Conservation (phyloP, 2,888 invertebrate genomes). For the Abrostola tripartita region DNA sequence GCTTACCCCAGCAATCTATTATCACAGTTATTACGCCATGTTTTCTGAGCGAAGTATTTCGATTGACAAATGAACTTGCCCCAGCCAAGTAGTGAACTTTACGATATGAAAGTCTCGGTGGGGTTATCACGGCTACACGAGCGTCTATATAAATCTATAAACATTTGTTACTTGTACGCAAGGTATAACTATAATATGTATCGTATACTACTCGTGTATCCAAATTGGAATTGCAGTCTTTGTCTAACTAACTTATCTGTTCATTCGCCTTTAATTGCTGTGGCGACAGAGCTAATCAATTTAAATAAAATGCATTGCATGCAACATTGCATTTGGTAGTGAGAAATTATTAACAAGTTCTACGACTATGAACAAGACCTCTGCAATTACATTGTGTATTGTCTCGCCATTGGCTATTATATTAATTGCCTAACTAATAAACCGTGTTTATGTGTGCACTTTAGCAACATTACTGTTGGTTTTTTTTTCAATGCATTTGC, state of each 20-base stretch:
- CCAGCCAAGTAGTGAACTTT: slow-evolving; percentile 49
- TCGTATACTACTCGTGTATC: not conserved
- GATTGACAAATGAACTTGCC: slow-evolving; percentile 49
- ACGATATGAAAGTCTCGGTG: slow-evolving; percentile 49
- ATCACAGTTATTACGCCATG: slow-evolving; percentile 15
- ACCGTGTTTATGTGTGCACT: too few species aligned
- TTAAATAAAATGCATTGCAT: too few species aligned
- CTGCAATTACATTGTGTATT: too few species aligned
- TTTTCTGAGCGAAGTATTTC: slow-evolving; percentile 33
- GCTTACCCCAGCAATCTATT: not conserved
- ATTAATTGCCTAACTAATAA: too few species aligned
- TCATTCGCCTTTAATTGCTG: not conserved
- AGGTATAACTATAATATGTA: slow-evolving; percentile 27
- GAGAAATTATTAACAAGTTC: too few species aligned
- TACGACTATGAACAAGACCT: too few species aligned
- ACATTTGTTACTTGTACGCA: slow-evolving; percentile 35
- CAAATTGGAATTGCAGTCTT: not conserved
- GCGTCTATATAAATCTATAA: slow-evolving; percentile 50
- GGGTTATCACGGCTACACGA: slow-evolving; percentile 52
- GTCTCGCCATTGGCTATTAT: too few species aligned
- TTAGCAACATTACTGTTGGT: too few species aligned
- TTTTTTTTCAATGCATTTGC: too few species aligned
- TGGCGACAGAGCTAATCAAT: not conserved
- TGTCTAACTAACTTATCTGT: not conserved
- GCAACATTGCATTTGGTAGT: too few species aligned